A percentile compares a stretch with the other conserved stretches of the same genome.
Evolutionary conservation across 2,113 vertebrate species (phyloP).

Genomic region (Vulpes ferrilata): DNA sequence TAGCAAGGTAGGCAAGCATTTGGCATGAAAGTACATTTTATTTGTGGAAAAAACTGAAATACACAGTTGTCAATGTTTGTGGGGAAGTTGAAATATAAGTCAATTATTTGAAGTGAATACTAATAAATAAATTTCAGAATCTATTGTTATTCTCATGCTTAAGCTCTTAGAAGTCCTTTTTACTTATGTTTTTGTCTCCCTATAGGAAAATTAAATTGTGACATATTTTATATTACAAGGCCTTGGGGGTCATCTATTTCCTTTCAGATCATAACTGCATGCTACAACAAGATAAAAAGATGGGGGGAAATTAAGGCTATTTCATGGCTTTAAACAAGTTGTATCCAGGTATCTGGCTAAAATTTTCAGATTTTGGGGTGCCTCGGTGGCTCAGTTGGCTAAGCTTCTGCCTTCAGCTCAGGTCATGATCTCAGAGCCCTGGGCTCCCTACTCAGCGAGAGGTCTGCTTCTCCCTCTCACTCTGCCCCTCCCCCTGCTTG

Average conservation of each 20-base stretch:
- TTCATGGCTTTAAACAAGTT: conserved; percentile 9
- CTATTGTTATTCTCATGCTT: neutral
- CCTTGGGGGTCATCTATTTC: neutral
- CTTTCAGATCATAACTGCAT: neutral
- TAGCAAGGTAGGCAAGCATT: neutral
- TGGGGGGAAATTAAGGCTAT: neutral
- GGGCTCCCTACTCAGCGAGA: neutral
- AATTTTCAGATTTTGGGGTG: neutral
- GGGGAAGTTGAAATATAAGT: neutral
- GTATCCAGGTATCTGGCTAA: neutral
- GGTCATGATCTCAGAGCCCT: neutral
- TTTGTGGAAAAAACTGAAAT: conserved; percentile 14
- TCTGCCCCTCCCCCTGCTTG: neutral
- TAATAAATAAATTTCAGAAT: conserved; percentile 37
- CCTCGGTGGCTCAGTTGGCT: neutral
- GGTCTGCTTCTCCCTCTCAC: neutral
- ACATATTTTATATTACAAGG: neutral
- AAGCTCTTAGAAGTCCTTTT: neutral
- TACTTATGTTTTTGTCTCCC: neutral
- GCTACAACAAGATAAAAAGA: neutral
- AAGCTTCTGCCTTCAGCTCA: neutral
- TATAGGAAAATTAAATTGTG: conserved; percentile 47
- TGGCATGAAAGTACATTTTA: neutral
- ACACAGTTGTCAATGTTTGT: neutral
- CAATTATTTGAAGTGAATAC: conserved; percentile 43